Conservation (phyloP, 2,113 vertebrate species). For the Syngnathus scovelli region DNA sequence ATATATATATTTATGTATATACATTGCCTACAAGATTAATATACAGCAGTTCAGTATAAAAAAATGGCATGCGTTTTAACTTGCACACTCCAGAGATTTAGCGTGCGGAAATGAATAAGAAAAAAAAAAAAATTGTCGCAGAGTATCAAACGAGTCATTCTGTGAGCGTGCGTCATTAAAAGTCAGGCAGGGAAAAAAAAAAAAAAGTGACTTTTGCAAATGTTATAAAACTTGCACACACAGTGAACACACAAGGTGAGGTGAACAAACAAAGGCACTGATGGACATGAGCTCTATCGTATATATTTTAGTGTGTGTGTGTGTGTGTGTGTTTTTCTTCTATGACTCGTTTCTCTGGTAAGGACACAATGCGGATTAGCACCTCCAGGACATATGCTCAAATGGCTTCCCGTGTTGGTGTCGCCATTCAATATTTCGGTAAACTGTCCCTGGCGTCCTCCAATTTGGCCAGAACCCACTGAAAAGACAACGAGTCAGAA, state of each 20-base stretch:
- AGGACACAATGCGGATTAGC: too few species aligned
- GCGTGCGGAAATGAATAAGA: slow-evolving; percentile 24
- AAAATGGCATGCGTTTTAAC: slow-evolving; percentile 58
- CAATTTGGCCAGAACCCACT: slow-evolving; percentile 92
- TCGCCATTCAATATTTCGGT: slow-evolving; percentile 63
- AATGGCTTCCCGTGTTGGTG: background rate
- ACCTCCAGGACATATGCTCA: background rate
- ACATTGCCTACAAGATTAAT: slow-evolving; percentile 23
- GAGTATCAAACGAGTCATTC: slow-evolving; percentile 1
- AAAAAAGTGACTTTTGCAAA: background rate
- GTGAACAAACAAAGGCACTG: slow-evolving; percentile 42
- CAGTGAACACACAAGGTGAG: slow-evolving; percentile 8
- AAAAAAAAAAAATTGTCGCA: background rate
- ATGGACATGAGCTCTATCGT: slow-evolving; percentile 11
- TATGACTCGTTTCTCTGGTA: too few species aligned
- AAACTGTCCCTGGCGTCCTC: slow-evolving; percentile 87
- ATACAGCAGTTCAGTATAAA: slow-evolving; percentile 55
- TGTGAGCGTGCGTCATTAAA: background rate
- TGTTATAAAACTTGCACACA: slow-evolving; percentile 18
- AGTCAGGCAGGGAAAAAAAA: background rate
- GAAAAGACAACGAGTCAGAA: slow-evolving; percentile 20
- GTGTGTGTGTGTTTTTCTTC: background rate
- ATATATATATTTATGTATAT: slow-evolving; percentile 38
- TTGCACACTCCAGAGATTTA: slow-evolving; percentile 37
- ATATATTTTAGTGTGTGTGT: background rate